phyloP scores from a whole-genome alignment of 2,113 vertebrate genomes.

The Notarius lentiginosus region DNA sequence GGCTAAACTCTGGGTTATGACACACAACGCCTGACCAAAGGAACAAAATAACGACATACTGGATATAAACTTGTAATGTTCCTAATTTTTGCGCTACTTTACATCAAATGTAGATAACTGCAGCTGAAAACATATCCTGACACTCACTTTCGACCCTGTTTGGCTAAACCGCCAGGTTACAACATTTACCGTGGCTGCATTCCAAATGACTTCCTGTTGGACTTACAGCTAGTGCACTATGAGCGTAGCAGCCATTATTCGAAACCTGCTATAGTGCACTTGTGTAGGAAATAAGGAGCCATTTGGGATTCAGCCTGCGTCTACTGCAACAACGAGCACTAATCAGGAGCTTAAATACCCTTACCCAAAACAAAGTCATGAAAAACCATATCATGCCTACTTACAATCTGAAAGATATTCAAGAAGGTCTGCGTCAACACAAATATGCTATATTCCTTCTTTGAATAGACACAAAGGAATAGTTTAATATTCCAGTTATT shows the following conservation, averaged over 20 bases:
- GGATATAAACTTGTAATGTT: neutral
- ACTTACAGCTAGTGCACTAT: neutral
- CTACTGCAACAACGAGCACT: constrained; percentile 7
- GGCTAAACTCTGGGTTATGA: neutral
- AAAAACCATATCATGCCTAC: neutral
- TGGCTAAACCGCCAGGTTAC: neutral
- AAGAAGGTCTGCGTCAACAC: neutral
- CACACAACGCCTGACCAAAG: neutral
- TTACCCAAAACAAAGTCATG: constrained; percentile 30
- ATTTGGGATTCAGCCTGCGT: neutral
- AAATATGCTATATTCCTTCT: neutral
- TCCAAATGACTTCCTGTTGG: neutral
- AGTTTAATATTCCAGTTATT: constrained; percentile 8
- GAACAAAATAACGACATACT: neutral
- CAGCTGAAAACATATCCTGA: neutral
- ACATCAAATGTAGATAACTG: neutral
- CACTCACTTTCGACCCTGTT: neutral
- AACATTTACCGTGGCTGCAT: neutral
- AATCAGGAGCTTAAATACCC: neutral
- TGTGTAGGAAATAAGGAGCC: neutral
- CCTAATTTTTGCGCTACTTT: no score
- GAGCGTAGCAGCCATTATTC: neutral
- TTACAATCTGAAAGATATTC: constrained; percentile 31
- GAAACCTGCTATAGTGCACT: neutral
- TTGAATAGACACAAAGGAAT: neutral